Percentiles rank a stretch among this genome's conserved stretches.
Evolutionary conservation across 2,797 vertebrate species (phyloP).

Genomic region (Sitta carolinensis): DNA sequence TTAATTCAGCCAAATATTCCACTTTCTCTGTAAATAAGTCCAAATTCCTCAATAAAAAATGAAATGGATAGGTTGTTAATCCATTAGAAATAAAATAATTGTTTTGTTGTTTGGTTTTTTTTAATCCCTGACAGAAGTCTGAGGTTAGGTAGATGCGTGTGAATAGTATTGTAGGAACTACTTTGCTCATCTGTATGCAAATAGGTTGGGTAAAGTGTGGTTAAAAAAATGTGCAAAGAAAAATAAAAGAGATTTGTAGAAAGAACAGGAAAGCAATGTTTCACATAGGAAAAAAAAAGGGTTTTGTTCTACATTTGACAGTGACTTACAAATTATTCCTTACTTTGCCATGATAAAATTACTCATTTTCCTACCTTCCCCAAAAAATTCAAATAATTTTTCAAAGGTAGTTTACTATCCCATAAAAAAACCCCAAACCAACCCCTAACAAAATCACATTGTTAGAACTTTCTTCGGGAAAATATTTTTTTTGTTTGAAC

Average conservation of each 20-base stretch:
- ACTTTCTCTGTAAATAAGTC: constrained; percentile 2
- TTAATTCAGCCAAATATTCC: constrained; percentile 40
- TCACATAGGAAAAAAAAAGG: not conserved
- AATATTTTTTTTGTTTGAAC: not conserved
- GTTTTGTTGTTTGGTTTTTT: not conserved
- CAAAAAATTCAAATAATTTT: not conserved
- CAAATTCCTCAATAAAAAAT: not conserved
- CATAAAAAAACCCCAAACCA: not conserved
- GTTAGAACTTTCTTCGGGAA: not conserved
- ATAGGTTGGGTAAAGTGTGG: not conserved
- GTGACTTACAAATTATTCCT: constrained; percentile 6
- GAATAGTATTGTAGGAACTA: not conserved
- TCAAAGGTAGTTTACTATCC: not conserved
- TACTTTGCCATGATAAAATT: not conserved
- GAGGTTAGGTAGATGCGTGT: not conserved
- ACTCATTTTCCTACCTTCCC: not conserved
- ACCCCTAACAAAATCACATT: not conserved
- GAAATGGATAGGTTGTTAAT: not conserved
- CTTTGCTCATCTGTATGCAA: not conserved
- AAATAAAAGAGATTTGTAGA: constrained; percentile 32
- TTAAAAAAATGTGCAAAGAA: not conserved
- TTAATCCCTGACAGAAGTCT: not conserved
- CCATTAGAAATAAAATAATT: constrained; percentile 27
- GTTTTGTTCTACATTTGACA: not conserved
- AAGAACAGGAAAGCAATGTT: constrained; percentile 13